Base-by-base conservation (phyloP, 2,888 invertebrate species). In the Sminthurinus aureus region DNA sequence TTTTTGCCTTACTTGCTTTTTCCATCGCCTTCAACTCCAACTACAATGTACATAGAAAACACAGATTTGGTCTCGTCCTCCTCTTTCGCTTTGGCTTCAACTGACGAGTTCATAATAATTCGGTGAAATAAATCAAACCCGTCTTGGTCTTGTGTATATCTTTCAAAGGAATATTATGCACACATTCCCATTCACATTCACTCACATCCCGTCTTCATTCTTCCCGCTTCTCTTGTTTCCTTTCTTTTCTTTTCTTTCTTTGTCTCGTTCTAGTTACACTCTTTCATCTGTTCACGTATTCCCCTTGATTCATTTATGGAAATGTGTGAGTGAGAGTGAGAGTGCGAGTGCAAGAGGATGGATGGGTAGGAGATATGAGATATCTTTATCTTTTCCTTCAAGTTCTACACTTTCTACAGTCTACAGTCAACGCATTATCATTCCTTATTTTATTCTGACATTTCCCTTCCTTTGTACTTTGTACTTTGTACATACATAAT, bases 101-200 rank as follows among this genome's bases (percentile, higher is more conserved):
- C 75, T 75, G 51, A 79, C 74, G 64, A 74, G 73, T 81, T 74
- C 74, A 75, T 74, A 81, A 75, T 81, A 71, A 81, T 82, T 67
- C 74, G 26, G 20, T 67, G 50, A 76, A 82, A 82, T 67, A 82
- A 82, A 82, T 75, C 75, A 82, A 82, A 79, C 50, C 58, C 52
- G 11, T 81, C 66, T 18, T 73, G n/a, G 9, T 58, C 20, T 51
- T 20, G 38, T 74, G 18, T 22, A 20, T 6, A 22, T 75, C 66
- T 26, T 58, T 75, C 73, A 51, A 18, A 71, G 24, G 13, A 71
- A 13, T 15, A 22, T 71, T 71, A 71, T 26, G 71, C 26, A 26
- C 15, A 20, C 71, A 24, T 26, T 20, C 67, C n/a, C 1, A 13
- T 22, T 67, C n/a, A 20, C 67, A 20, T 11, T 66, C 15, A 20